Evolutionary conservation across 2,113 vertebrate genomes (phyloP).

Genomic region (Orientallactaga bullata): DNA sequence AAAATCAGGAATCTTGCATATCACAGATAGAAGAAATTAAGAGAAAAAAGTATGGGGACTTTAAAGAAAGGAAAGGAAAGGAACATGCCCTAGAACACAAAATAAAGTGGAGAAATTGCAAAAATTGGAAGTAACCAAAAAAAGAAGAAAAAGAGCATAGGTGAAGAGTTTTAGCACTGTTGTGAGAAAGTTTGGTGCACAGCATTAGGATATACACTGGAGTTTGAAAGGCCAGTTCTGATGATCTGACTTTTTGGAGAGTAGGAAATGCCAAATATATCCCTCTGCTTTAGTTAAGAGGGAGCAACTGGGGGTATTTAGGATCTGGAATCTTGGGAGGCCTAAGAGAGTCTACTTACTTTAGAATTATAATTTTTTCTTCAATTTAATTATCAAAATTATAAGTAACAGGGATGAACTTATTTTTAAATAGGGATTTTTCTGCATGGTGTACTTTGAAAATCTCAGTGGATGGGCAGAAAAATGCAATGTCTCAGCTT

Average conservation of each 20-base stretch:
- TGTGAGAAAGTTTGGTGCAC: background rate
- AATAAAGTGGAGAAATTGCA: conserved; percentile 31
- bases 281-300: conserved; percentile 14
- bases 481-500: conserved; percentile 64
- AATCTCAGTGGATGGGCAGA: conserved; percentile 58
- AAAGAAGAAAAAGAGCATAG: background rate
- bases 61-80: background rate
- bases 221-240: conserved; percentile 40
- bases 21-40: background rate
- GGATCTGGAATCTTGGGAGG: conserved; percentile 64
- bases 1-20: background rate
- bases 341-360: conserved; percentile 52
- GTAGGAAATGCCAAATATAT: conserved; percentile 52
- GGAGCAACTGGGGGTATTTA: conserved; percentile 45
- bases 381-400: conserved; percentile 56
- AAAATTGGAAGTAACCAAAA: conserved; percentile 18
- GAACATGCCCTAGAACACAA: background rate
- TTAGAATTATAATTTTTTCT: conserved; percentile 53
- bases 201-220: background rate
- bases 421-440: conserved; percentile 62
- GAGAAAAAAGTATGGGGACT: background rate
- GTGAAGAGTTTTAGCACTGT: background rate
- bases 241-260: conserved; percentile 51
- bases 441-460: conserved; percentile 59
- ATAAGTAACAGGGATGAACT: conserved; percentile 44